A percentile compares a stretch with the other conserved stretches of the same genome.
These are phyloP conservation scores for Myxocyprinus asiaticus DNA, from an alignment of 2,113 vertebrate species.

Conservation along the genomic window DNA sequence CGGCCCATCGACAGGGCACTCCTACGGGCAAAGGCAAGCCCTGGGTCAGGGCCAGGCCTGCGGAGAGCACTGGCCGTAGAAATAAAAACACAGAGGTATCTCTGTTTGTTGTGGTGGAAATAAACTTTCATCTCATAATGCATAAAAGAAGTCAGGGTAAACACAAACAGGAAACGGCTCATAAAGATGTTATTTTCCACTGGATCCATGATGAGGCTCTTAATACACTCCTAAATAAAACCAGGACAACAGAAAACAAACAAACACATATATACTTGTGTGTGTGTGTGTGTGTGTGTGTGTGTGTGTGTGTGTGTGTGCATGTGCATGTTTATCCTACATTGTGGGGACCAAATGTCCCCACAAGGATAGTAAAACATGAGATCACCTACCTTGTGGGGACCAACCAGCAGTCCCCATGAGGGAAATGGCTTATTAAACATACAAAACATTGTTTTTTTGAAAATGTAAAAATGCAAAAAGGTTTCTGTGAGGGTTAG, in stretches of 20 bases:
- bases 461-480: too few species aligned
- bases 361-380: too few species aligned
- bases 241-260: conserved; percentile 1
- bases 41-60: conserved; percentile 61
- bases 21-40: conserved; percentile 62
- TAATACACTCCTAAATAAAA: conserved; percentile 38
- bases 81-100: conserved; percentile 2
- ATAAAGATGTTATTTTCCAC: conserved; percentile 59
- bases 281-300: too few species aligned
- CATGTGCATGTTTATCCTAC: too few species aligned
- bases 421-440: too few species aligned
- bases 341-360: too few species aligned
- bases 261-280: too few species aligned
- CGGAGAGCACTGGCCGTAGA: conserved; percentile 51
- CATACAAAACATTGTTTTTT: too few species aligned
- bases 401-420: too few species aligned
- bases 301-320: too few species aligned
- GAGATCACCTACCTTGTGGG: too few species aligned
- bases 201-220: conserved; percentile 58
- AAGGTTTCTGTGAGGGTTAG: too few species aligned
- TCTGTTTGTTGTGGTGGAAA: conserved; percentile 26
- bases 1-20: conserved; percentile 68
- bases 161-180: conserved; percentile 74
- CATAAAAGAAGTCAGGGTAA: conserved; percentile 60
- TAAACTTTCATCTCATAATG: conserved; percentile 53